Percentiles rank a stretch among this genome's conserved stretches.
These are phyloP conservation scores for Hirudo medicinalis DNA, from an alignment of 1,140 invertebrate genomes.

Conservation along the genomic window DNA sequence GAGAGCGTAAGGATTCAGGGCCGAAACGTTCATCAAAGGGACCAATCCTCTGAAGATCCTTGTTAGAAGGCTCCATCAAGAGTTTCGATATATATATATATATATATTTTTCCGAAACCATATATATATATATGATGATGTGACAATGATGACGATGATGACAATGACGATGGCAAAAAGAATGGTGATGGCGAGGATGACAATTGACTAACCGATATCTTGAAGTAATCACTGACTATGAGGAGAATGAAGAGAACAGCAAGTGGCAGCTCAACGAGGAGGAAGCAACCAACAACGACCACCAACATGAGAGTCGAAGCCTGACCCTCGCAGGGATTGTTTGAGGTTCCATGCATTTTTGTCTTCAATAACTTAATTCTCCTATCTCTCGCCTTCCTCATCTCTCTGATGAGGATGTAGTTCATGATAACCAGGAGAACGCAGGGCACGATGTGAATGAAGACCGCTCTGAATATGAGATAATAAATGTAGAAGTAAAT, in stretches of 20 bases:
- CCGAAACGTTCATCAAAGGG: no score
- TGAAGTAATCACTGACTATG: not conserved
- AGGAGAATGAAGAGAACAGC: conserved; percentile 18
- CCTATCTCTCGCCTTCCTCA: conserved; percentile 65
- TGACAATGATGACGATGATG: no score
- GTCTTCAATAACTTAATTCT: conserved; percentile 59
- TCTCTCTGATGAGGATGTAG: conserved; percentile 65
- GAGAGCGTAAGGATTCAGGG: no score
- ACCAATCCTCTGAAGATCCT: no score
- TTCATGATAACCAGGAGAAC: conserved; percentile 75
- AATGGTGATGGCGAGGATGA: not conserved
- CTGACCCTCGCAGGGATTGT: conserved; percentile 59
- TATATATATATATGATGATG: no score
- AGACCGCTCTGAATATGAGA: conserved; percentile 65
- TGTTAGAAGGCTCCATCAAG: no score
- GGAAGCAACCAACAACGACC: conserved; percentile 31
- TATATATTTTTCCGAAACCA: no score
- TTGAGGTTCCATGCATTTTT: conserved; percentile 60
- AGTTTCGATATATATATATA: no score
- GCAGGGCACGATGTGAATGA: conserved; percentile 81
- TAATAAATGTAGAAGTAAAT: conserved; percentile 67
- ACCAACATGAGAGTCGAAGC: conserved; percentile 82
- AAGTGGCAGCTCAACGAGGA: conserved; percentile 22
- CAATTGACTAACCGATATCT: not conserved
- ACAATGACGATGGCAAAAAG: no score